phyloP scores from a whole-genome alignment of 1,140 invertebrate genomes.

The Battus philenor region DNA sequence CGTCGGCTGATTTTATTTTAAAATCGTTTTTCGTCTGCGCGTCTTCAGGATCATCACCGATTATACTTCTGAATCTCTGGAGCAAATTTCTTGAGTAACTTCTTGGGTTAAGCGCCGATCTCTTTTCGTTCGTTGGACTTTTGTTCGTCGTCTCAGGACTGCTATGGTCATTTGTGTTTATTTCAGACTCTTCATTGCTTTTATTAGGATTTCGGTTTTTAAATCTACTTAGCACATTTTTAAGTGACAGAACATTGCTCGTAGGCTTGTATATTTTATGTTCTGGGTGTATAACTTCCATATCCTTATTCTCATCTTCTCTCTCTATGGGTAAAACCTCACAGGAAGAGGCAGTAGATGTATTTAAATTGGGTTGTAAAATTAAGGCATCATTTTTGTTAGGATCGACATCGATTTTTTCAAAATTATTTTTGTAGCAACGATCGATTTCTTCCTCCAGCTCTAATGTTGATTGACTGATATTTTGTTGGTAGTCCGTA shows the following conservation, averaged over 20 bases:
- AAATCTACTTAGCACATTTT: slow-evolving; percentile 68
- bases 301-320: slow-evolving; percentile 62
- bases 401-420: slow-evolving; percentile 51
- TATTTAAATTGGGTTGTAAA: slow-evolving; percentile 39
- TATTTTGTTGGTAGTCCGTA: slow-evolving; percentile 71
- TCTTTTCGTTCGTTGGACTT: slow-evolving; percentile 58
- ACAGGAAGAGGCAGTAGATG: slow-evolving; percentile 68
- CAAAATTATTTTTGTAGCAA: slow-evolving; percentile 72
- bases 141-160: slow-evolving; percentile 56
- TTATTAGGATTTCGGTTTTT: slow-evolving; percentile 61
- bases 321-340: slow-evolving; percentile 58
- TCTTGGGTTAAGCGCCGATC: slow-evolving; percentile 64
- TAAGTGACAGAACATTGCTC: slow-evolving; percentile 66
- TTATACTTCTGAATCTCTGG: slow-evolving; percentile 76
- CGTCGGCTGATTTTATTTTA: slow-evolving; percentile 28
- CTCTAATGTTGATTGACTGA: slow-evolving; percentile 72
- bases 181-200: slow-evolving; percentile 49
- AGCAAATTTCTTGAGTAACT: slow-evolving; percentile 74
- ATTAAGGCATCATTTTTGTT: slow-evolving; percentile 50
- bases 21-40: slow-evolving; percentile 45
- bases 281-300: slow-evolving; percentile 80
- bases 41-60: slow-evolving; percentile 71
- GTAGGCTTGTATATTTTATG: slow-evolving; percentile 85
- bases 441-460: slow-evolving; percentile 71
- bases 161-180: slow-evolving; percentile 51